phyloP scores from a whole-genome alignment of 1,140 invertebrate genomes.

The Drosophila virilis region DNA sequence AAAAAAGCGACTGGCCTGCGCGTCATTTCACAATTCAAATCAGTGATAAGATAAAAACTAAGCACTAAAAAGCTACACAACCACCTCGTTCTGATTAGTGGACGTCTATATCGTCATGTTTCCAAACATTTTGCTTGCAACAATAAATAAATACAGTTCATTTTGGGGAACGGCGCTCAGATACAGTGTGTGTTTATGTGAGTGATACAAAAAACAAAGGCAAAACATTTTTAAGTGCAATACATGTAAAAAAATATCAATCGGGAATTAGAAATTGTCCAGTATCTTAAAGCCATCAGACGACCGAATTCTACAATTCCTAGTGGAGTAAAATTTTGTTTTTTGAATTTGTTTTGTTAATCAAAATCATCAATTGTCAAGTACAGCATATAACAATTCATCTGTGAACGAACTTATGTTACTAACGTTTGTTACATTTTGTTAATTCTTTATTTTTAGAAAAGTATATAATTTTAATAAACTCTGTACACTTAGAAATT shows the following conservation, averaged over 20 bases:
- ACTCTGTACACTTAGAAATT: constrained; percentile 68
- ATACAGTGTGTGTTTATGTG: too few species aligned
- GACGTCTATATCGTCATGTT: background rate
- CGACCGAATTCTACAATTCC: too few species aligned
- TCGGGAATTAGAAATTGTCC: too few species aligned
- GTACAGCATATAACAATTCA: too few species aligned
- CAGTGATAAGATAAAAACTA: constrained; percentile 64
- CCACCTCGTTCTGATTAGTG: background rate
- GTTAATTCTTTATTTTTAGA: constrained; percentile 41
- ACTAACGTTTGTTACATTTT: background rate
- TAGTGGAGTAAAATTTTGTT: too few species aligned
- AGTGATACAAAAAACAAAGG: too few species aligned
- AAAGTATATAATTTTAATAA: constrained; percentile 59
- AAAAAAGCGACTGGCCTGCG: constrained; percentile 1
- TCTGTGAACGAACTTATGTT: background rate
- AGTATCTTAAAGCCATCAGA: too few species aligned
- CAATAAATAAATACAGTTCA: background rate
- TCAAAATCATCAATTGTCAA: too few species aligned
- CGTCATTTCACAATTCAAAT: constrained; percentile 50
- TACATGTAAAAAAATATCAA: too few species aligned
- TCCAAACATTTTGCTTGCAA: constrained; percentile 2
- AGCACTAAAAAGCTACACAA: constrained; percentile 2
- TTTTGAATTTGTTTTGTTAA: too few species aligned
- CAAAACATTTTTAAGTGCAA: too few species aligned
- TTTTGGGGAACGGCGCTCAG: too few species aligned